Evolutionary conservation across 1,140 invertebrate species (phyloP).

Genomic region (Heliothis virescens): DNA sequence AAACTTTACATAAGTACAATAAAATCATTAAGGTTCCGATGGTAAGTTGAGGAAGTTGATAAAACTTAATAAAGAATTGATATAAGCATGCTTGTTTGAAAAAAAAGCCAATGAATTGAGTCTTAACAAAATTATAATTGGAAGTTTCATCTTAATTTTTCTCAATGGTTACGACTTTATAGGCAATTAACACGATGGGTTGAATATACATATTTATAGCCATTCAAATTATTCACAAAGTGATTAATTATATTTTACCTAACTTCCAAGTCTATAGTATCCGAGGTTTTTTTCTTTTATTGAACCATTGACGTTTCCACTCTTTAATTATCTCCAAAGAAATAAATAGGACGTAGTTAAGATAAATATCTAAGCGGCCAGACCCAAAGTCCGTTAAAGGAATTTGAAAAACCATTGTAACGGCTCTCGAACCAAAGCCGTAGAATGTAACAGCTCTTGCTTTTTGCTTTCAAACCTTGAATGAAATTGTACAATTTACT

Average conservation of each 20-base stretch:
- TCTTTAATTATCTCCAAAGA: slow-evolving; percentile 7
- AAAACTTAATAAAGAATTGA: too few relatives aligned
- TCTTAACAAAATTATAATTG: slow-evolving; percentile 7
- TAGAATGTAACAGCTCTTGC: neutral
- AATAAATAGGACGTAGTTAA: slow-evolving; percentile 4
- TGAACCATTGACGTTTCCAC: neutral
- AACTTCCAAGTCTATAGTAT: neutral
- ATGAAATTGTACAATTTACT: neutral
- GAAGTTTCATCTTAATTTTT: slow-evolving; percentile 22
- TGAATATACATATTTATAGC: slow-evolving; percentile 2
- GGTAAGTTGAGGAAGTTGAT: too few relatives aligned
- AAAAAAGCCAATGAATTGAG: too few relatives aligned
- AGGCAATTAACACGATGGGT: slow-evolving; percentile 11
- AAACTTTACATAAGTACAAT: neutral
- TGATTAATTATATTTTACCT: neutral
- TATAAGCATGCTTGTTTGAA: neutral
- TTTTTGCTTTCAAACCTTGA: neutral
- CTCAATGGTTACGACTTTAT: slow-evolving; percentile 4
- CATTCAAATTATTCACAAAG: slow-evolving; percentile 2
- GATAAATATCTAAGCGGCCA: slow-evolving; percentile 11
- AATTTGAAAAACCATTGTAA: slow-evolving; percentile 1
- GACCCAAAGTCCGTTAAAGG: neutral
- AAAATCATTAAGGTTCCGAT: neutral
- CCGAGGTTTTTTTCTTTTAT: neutral
- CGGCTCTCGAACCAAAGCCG: slow-evolving; percentile 7